Base-by-base conservation (phyloP, 2,113 vertebrate genomes). In the Hepsetus odoe region DNA sequence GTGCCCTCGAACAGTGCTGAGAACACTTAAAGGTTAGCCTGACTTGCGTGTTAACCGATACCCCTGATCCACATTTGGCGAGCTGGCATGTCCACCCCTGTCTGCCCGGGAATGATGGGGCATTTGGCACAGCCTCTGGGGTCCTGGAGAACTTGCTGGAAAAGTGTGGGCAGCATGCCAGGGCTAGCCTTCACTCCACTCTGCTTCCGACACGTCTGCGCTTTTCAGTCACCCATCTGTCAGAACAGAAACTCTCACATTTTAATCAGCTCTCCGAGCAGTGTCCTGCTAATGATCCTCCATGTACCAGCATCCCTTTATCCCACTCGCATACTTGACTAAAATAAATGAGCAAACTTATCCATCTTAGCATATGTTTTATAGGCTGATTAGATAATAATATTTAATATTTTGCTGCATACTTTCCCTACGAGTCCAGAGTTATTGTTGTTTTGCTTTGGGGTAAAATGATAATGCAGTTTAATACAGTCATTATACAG, bases 41-140 rank as follows among this genome's bases (percentile, higher is more conserved):
- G 22, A 40, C 59, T 53, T 18, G n/a, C 33, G 16, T 72, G 82
- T 80, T 82, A 81, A 72, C 49, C 72, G 81, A 83, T 81, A 86
- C 42, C 66, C 74, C 69, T 73, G 28, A 26, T 85, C 70, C 66
- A 49, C 58, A 74, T 82, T 83, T 79, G 82, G 68, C 35, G 24
- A 32, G 24, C 62, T 81, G 85, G 70, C 67, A 69, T 62, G 49
- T 32, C 58, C 32, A 28, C 28, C 28, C 61, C 59, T 28, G 35
- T 53, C 59, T 64, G 58, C 35, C 49, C 72, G 76, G 79, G 78
- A 84, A 61, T 75, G 78, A 82, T 74, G 55, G 53, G 65, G 71
- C 51, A 74, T 64, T 82, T 80, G 77, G 75, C 62, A 33, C 22
- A 40, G 61, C 22, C 62, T 44, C 62, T 30, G 61, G 51, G 26